Evolutionary conservation across 2,797 vertebrate genomes (phyloP).

Genomic region (Pipistrellus nathusii): DNA sequence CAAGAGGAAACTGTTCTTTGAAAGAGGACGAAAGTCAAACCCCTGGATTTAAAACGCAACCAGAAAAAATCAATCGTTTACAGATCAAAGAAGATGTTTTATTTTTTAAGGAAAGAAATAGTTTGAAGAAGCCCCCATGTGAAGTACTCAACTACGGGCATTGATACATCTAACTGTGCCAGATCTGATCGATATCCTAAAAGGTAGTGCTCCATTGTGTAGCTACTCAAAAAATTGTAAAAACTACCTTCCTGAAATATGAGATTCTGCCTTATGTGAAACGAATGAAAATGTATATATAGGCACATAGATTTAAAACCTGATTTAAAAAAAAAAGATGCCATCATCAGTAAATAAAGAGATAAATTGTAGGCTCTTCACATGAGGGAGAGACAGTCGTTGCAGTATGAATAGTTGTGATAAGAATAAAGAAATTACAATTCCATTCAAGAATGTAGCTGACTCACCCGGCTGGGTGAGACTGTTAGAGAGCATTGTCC

Average conservation of each 20-base stretch:
- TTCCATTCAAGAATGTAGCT: background rate
- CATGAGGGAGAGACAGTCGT: background rate
- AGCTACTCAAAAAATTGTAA: background rate
- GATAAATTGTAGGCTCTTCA: background rate
- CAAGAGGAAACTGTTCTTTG: background rate
- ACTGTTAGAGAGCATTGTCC: too few relatives aligned
- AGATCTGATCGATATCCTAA: background rate
- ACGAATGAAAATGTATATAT: background rate
- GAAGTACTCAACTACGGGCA: background rate
- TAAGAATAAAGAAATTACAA: background rate
- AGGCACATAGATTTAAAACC: background rate
- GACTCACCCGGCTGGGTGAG: too few relatives aligned
- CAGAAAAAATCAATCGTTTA: background rate
- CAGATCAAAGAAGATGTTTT: background rate
- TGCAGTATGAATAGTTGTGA: background rate
- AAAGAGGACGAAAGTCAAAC: constrained; percentile 4
- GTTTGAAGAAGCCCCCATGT: background rate
- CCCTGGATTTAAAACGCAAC: background rate
- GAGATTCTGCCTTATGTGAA: background rate
- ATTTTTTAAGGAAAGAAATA: background rate
- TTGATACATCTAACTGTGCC: background rate
- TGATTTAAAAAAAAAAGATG: background rate
- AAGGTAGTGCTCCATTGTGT: background rate
- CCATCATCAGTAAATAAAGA: background rate
- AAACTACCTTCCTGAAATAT: background rate